phyloP scores from a whole-genome alignment of 2,888 invertebrate species.

The Andricus quercusramuli region DNA sequence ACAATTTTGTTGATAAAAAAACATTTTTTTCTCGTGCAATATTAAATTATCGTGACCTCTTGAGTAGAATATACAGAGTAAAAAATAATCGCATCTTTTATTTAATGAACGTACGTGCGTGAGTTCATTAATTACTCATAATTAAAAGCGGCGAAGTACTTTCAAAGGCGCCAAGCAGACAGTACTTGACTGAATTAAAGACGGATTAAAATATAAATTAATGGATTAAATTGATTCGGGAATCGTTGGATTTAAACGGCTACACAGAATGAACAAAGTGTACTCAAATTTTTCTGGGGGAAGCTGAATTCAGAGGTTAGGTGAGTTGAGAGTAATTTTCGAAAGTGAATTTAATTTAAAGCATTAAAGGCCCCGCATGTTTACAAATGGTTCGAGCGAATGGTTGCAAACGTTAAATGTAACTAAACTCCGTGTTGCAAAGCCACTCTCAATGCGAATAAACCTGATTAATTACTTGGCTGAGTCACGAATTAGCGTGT shows the following conservation, averaged over 20 bases:
- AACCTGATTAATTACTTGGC: conserved; percentile 69
- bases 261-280: neutral
- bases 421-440: conserved; percentile 52
- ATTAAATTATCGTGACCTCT: neutral
- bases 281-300: neutral
- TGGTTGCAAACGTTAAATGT: conserved; percentile 36
- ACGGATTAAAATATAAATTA: neutral
- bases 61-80: neutral
- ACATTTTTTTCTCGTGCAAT: neutral
- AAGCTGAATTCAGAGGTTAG: neutral
- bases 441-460: conserved; percentile 60
- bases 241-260: neutral
- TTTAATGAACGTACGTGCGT: conserved; percentile 18
- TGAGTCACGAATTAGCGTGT: conserved; percentile 54
- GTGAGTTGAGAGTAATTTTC: neutral
- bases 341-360: conserved; percentile 29
- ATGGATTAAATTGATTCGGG: neutral
- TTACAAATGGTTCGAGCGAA: neutral
- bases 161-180: neutral
- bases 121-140: conserved; percentile 17
- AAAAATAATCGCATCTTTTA: conserved; percentile 11
- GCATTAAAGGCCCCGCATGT: conserved; percentile 21
- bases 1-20: too few relatives aligned
- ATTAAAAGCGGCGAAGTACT: neutral
- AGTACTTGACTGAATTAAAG: neutral